These are phyloP conservation scores for Trididemnum miniatum DNA, from an alignment of 23 tunicate species.

Conservation along the genomic window DNA sequence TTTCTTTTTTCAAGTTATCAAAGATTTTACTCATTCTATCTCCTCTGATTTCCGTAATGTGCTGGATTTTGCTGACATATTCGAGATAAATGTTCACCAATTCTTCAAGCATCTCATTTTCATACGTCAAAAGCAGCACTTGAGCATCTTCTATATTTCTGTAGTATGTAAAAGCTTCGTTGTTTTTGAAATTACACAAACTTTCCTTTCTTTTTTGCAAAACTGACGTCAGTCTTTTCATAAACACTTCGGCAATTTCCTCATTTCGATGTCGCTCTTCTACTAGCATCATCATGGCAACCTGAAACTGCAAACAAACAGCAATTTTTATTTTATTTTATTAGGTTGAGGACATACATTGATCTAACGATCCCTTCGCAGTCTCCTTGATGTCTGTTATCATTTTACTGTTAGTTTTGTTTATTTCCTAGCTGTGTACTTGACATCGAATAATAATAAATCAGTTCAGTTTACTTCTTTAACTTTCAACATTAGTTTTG, in stretches of 20 bases:
- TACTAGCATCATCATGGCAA: not conserved
- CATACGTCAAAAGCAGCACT: not conserved
- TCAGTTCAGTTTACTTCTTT: no score
- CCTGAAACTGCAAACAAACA: slow-evolving; percentile 5
- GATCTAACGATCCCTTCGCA: no score
- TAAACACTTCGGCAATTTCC: not conserved
- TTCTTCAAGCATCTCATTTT: not conserved
- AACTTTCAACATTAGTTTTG: no score
- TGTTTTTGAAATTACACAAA: not conserved
- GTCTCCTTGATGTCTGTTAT: no score
- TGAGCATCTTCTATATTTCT: not conserved
- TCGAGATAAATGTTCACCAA: not conserved
- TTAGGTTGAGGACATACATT: no score
- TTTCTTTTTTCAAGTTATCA: slow-evolving; percentile 1
- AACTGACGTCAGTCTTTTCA: not conserved
- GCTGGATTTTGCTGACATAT: not conserved
- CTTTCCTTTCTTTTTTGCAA: not conserved
- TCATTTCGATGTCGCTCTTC: not conserved
- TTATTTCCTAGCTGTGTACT: no score
- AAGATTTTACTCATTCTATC: not conserved
- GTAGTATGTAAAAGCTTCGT: not conserved
- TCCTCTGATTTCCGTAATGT: not conserved
- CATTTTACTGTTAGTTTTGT: no score
- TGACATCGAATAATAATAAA: no score
- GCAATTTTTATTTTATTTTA: not conserved